Base-by-base conservation (phyloP, 2,888 invertebrate genomes). In the Thymelicus lineola region DNA sequence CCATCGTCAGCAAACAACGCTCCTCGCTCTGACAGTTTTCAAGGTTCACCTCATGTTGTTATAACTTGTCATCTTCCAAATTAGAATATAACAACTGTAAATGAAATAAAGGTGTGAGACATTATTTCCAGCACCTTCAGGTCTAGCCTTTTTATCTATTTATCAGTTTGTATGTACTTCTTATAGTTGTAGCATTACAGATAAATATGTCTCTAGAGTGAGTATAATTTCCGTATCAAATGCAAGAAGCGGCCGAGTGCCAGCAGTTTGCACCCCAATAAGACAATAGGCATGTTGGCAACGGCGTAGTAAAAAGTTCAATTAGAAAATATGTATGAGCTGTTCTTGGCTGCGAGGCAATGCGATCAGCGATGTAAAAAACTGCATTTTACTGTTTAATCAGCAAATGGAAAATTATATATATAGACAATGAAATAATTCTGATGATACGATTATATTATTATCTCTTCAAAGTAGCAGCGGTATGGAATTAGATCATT, bases 1-100 rank as follows among this genome's bases (percentile, higher is more conserved):
- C 71, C 71, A 70, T 70, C 74, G 9, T 86, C 64, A 80, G 42
- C 59, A 45, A 66, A 57, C 58, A 57, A 14, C 48, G 28, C 15
- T 65, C n/a, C 9, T 9, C 50, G 5, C 64, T 10, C 42, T n/a
- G 48, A 50, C 50, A 50, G 59, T 36, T 50, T 17, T 66, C 66
- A 59, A 66, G 58, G 38, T 55, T 64, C 42, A 17, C 50, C 48
- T 36, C 4, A 55, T 64, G 12, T 12, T n/a, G 35, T 57, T 35
- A 14, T 35, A 57, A 57, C 55, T 55, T 55, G 4, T 35, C 14
- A 57, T 57, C 28, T 35, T 35, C n/a, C 15, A 15, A 28, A 35
- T n/a, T n/a, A 35, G n/a, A 28, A 57, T 28, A 12, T 10, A 20
- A 14, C 20, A 53, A 0, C 55, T 14, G 3, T 6, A 28, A 7